These are phyloP conservation scores for Tichodroma muraria DNA, from an alignment of 2,113 vertebrate genomes.

Conservation along the genomic window DNA sequence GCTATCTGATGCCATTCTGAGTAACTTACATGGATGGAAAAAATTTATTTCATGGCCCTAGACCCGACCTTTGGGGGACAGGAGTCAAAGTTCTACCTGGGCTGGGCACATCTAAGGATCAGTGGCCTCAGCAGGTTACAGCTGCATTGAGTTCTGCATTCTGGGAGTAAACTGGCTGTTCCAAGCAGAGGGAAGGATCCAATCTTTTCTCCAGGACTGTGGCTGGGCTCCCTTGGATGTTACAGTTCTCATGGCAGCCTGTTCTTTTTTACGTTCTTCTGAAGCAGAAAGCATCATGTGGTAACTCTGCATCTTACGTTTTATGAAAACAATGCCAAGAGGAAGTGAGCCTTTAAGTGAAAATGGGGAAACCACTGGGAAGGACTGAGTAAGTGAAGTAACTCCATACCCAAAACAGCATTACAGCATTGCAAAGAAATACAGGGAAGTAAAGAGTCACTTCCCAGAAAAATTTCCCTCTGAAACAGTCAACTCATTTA, in stretches of 20 bases:
- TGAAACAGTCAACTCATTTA: neutral
- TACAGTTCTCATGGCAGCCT: neutral
- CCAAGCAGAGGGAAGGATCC: neutral
- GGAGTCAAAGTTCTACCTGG: neutral
- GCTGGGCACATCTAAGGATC: neutral
- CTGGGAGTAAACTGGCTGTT: neutral
- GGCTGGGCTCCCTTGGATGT: neutral
- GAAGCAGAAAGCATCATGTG: neutral
- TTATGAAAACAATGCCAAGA: neutral
- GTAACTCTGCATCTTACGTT: neutral
- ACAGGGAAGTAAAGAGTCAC: neutral
- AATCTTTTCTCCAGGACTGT: neutral
- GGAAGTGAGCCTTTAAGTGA: neutral
- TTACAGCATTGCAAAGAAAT: neutral
- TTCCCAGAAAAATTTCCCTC: neutral
- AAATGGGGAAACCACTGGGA: neutral
- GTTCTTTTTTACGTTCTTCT: neutral
- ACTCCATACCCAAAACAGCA: neutral
- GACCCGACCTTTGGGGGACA: neutral
- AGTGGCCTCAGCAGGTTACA: neutral
- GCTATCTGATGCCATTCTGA: neutral
- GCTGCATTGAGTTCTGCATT: neutral
- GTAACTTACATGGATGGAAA: neutral
- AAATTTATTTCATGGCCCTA: neutral
- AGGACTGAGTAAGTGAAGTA: neutral